phyloP scores from a whole-genome alignment of 2,797 vertebrate species.

The Heteromormyrus szaboi region DNA sequence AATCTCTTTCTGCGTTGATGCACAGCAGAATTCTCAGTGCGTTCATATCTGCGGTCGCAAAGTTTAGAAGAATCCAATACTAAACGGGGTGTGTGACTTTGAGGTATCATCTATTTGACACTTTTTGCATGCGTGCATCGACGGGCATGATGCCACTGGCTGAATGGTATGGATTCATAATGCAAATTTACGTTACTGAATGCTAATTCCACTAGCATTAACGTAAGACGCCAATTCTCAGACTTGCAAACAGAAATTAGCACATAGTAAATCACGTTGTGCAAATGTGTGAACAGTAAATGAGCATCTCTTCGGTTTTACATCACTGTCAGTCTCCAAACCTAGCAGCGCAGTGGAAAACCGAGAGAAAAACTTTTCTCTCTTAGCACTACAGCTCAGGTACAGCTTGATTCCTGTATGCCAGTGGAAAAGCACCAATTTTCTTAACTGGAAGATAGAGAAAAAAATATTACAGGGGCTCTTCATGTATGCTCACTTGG shows the following conservation, averaged over 20 bases:
- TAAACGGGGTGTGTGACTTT: not conserved
- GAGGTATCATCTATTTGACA: not conserved
- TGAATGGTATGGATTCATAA: not conserved
- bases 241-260: not conserved
- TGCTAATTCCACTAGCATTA: not conserved
- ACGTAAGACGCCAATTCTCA: not conserved
- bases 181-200: not conserved
- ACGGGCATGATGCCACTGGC: not conserved
- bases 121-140: not conserved
- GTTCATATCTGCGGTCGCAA: not conserved
- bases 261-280: not conserved
- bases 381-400: not conserved
- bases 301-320: not conserved
- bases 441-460: not conserved
- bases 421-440: not conserved
- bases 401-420: not conserved
- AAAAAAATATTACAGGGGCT: not conserved
- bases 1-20: not conserved
- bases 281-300: not conserved
- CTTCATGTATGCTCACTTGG: not conserved
- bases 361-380: not conserved
- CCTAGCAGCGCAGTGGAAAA: not conserved
- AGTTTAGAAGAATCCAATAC: not conserved
- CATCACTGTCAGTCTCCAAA: not conserved
- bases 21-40: not conserved